phyloP scores from a whole-genome alignment of 2,113 vertebrate species.

The Aphelocoma coerulescens region DNA sequence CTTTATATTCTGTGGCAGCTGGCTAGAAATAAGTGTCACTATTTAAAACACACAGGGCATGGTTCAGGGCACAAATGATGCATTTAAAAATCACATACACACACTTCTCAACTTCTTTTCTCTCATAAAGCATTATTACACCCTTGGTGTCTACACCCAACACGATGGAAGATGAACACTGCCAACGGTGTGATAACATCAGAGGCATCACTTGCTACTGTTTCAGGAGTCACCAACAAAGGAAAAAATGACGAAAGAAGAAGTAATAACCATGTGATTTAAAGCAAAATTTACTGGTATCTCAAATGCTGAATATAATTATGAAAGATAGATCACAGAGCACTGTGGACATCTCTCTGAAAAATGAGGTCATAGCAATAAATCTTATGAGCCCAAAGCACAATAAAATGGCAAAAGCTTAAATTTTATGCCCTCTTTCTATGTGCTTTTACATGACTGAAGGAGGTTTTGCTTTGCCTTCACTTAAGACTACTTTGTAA shows the following conservation, averaged over 20 bases:
- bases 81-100: background rate
- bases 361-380: background rate
- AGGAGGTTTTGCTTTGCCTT: background rate
- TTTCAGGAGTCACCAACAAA: background rate
- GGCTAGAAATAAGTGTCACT: background rate
- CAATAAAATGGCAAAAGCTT: background rate
- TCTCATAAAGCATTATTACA: background rate
- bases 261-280: background rate
- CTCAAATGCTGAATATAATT: background rate
- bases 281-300: background rate
- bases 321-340: background rate
- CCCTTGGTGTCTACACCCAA: background rate
- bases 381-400: background rate
- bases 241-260: background rate
- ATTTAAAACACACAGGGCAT: background rate
- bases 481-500: background rate
- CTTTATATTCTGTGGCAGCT: background rate
- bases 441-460: background rate
- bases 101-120: background rate
- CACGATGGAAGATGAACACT: background rate
- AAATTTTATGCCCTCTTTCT: background rate
- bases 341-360: background rate
- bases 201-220: background rate
- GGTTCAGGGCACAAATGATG: background rate
- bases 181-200: background rate